Percentiles rank a stretch among this genome's conserved stretches.
phyloP scores from a whole-genome alignment of 2,888 invertebrate genomes.

The Polymixis lichenea region DNA sequence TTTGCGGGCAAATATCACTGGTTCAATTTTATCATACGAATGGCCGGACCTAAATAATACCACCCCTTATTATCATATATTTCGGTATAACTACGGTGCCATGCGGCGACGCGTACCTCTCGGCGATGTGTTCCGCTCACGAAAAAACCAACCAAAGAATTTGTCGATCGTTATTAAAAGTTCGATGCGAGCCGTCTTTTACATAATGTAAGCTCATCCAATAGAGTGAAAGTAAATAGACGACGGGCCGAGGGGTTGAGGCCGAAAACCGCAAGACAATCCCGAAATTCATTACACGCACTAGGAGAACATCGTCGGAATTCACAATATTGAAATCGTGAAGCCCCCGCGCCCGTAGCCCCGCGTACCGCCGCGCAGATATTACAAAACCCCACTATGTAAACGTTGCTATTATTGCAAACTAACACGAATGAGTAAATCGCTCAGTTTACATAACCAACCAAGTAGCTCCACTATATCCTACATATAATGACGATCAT shows the following conservation, averaged over 20 bases:
- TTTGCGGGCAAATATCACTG: constrained; percentile 87
- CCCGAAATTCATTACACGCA: constrained; percentile 90
- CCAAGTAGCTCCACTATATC: constrained; percentile 29
- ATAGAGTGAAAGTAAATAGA: constrained; percentile 80
- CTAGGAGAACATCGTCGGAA: constrained; percentile 86
- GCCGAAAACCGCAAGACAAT: constrained; percentile 89
- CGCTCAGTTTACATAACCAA: constrained; percentile 75
- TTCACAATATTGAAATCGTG: constrained; percentile 90
- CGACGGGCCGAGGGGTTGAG: constrained; percentile 77
- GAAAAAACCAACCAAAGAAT: constrained; percentile 75
- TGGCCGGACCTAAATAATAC: constrained; percentile 88
- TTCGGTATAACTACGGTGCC: constrained; percentile 78
- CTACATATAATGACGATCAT: constrained; percentile 24
- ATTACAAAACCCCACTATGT: constrained; percentile 77
- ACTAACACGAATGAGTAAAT: constrained; percentile 84
- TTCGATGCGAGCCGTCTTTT: constrained; percentile 66
- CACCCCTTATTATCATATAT: constrained; percentile 86
- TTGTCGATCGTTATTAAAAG: constrained; percentile 71
- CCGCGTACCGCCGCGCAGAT: constrained; percentile 64
- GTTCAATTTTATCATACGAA: constrained; percentile 89
- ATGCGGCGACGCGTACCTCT: constrained; percentile 78
- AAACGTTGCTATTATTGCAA: constrained; percentile 76
- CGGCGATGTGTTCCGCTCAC: constrained; percentile 70
- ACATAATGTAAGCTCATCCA: constrained; percentile 74
- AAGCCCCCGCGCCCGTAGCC: constrained; percentile 67